Evolutionary conservation across 2,888 invertebrate species (phyloP).

Genomic region (Cancer borealis): DNA sequence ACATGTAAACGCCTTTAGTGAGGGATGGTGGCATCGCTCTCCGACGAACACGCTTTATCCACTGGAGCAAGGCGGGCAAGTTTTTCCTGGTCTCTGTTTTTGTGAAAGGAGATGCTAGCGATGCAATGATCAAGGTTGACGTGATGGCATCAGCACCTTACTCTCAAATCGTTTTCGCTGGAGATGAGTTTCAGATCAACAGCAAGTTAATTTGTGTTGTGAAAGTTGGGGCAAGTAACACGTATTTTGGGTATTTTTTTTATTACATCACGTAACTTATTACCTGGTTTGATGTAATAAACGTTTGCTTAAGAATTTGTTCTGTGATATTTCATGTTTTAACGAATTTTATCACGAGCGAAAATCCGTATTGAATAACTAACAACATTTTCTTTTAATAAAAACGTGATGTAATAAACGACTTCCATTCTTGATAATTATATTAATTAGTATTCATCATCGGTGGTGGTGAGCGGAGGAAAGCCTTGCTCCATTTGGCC

Average conservation of each 20-base stretch:
- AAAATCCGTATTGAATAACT: not conserved
- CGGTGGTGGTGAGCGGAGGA: not conserved
- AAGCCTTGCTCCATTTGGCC: constrained; percentile 11
- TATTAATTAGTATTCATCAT: not conserved
- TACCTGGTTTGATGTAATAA: not conserved
- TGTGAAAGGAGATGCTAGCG: not conserved
- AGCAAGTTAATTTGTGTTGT: not conserved
- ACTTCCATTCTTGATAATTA: not conserved
- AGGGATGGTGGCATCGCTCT: not conserved
- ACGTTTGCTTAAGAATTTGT: not conserved
- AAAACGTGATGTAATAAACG: not conserved
- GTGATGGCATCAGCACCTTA: not conserved
- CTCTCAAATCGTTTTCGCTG: not conserved
- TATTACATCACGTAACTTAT: not conserved
- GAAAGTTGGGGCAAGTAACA: not conserved
- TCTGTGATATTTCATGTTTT: not conserved
- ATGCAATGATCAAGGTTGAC: not conserved
- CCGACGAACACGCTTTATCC: not conserved
- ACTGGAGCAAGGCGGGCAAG: constrained; percentile 7
- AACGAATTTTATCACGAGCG: not conserved
- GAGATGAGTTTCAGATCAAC: not conserved
- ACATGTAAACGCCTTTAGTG: no score
- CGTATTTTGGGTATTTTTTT: not conserved
- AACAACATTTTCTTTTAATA: not conserved
- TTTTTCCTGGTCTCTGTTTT: not conserved